A percentile compares a stretch with the other conserved stretches of the same genome.
Evolutionary conservation across 1,140 invertebrate species (phyloP).

Genomic region (Gryllus bimaculatus): DNA sequence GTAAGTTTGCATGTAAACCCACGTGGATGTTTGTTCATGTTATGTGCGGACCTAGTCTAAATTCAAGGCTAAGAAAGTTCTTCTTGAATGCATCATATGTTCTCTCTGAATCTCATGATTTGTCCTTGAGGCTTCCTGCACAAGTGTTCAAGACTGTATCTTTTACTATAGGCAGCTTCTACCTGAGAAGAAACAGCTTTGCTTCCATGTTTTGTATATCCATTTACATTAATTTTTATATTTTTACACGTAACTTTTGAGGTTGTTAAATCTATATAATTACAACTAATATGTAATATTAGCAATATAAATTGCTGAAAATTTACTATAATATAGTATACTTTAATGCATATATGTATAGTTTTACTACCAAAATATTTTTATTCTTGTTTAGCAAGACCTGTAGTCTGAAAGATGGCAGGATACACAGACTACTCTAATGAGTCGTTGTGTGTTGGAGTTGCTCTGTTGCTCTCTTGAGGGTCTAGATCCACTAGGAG

Average conservation of each 20-base stretch:
- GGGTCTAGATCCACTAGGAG: neutral
- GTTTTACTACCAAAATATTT: neutral
- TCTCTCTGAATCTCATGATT: too few species aligned
- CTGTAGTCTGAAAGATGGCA: neutral
- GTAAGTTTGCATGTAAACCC: too few species aligned
- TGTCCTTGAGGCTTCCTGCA: neutral
- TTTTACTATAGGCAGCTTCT: neutral
- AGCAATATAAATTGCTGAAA: neutral
- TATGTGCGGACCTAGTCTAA: too few species aligned
- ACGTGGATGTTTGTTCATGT: too few species aligned
- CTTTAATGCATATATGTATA: neutral
- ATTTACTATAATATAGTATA: neutral
- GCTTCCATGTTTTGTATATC: neutral
- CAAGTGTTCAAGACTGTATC: neutral
- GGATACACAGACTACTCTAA: too few species aligned
- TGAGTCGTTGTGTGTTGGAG: too few species aligned
- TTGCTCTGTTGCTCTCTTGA: neutral
- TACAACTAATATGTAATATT: neutral
- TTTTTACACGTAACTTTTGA: neutral
- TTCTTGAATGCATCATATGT: too few species aligned
- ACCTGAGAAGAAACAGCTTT: neutral
- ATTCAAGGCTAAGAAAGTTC: too few species aligned
- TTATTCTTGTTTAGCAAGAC: neutral
- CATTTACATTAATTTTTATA: neutral
- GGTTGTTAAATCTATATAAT: neutral